Evolutionary conservation across 2,888 invertebrate species (phyloP), one percentile per base, ranked within the genome.

Genomic region (Polyommatus icarus): DNA sequence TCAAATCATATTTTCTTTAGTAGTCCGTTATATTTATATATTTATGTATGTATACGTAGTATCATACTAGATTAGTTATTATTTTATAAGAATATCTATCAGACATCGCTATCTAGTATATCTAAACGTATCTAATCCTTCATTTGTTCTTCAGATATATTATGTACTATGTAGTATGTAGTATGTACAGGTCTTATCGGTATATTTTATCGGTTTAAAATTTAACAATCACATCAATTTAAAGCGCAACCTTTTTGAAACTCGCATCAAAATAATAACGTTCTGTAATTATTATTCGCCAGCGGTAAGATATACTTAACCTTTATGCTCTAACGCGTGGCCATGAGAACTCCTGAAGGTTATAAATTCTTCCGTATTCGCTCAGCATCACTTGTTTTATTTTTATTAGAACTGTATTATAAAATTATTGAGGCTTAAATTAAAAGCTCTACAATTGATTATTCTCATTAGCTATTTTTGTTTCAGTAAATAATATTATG

Each of bases 281-380:
- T 67, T 29, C 12, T 18, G 87, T 86, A 87, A 86, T 24, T 24
- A 46, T 89, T 87, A 85, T 84, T 87, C 82, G 84, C 85, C 86
- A 87, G 87, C 85, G 82, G 80, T 80, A 83, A 82, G 82, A 85
- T 85, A 87, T 88, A 89, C 6, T 6, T 46, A 54, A 90, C 92
- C 91, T 93, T 91, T 89, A 90, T 89, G 91, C 87, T 87, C 86
- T 85, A 87, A 83, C 86, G 90, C 87, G 84, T 87, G 91, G 88
- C 92, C 91, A 90, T 92, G 91, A 91, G 90, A 87, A 85, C 85
- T 84, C 86, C 87, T 87, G 91, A 92, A 92, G 92, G 92, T 91
- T 91, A 87, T 83, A 80, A 83, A 84, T 84, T 84, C 85, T 88
- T 85, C 86, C 78, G 73, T 77, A 77, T 72, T 78, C 78, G 57